A percentile compares a stretch with the other conserved stretches of the same genome.
These are phyloP conservation scores for Sinhomidia bicolor DNA, from an alignment of 2,888 invertebrate species.

Conservation along the genomic window DNA sequence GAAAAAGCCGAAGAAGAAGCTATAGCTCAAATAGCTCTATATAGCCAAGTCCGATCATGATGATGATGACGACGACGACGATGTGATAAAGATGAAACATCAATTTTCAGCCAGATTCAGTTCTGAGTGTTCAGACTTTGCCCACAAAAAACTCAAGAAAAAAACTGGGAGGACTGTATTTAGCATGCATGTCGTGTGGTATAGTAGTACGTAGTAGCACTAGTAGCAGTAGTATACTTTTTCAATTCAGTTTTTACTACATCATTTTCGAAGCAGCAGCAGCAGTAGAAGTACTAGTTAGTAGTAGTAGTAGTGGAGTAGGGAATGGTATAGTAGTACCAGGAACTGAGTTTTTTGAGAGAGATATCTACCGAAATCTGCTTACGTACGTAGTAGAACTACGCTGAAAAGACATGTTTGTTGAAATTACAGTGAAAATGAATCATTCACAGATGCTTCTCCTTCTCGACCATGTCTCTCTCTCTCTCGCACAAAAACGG, in stretches of 20 bases:
- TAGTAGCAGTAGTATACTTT: no score
- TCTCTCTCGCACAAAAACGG: background rate
- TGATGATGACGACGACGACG: no score
- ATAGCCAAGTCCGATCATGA: no score
- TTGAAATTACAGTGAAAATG: slow-evolving; percentile 20
- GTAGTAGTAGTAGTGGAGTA: no score
- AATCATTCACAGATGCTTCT: slow-evolving; percentile 43
- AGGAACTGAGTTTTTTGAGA: no score
- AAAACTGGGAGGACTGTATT: background rate
- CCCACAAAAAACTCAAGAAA: background rate
- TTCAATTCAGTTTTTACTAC: no score
- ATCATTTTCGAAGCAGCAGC: background rate
- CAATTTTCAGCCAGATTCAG: background rate
- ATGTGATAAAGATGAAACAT: slow-evolving; percentile 1
- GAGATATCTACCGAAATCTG: background rate
- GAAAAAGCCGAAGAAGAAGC: background rate
- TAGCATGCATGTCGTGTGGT: no score
- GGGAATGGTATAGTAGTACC: no score
- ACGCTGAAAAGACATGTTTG: background rate
- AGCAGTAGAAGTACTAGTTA: background rate
- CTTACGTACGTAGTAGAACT: background rate
- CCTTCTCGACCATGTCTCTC: slow-evolving; percentile 44
- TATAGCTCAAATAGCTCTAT: no score
- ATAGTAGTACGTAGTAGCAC: no score
- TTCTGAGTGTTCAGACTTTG: background rate